phyloP scores from a whole-genome alignment of 2,113 vertebrate species.

The Riparia riparia region DNA sequence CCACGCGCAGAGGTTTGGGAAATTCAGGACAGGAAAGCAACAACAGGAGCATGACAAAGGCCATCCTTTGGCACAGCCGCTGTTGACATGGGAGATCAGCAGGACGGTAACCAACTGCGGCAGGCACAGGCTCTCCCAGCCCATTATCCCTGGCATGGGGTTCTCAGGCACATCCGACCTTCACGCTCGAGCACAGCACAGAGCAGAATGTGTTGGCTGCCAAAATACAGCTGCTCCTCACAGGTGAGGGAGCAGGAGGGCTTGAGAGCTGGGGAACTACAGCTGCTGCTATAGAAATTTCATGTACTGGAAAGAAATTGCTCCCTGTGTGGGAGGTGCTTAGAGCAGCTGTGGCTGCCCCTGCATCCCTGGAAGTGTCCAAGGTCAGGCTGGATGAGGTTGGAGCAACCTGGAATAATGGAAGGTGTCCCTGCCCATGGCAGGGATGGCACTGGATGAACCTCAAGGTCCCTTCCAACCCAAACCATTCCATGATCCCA shows the following conservation, averaged over 20 bases:
- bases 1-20: not conserved
- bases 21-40: not conserved
- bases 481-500: not conserved
- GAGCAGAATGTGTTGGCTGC: accelerated
- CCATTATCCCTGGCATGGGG: accelerated
- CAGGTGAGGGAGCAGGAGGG: not conserved
- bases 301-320: not conserved
- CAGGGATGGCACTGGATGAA: accelerated
- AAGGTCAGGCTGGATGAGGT: not conserved
- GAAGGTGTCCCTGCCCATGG: not conserved
- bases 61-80: not conserved
- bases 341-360: not conserved
- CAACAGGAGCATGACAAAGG: not conserved
- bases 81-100: accelerated
- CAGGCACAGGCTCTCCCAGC: not conserved
- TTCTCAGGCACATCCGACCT: not conserved
- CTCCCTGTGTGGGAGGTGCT: accelerated
- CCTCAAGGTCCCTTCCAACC: not conserved
- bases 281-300: accelerated
- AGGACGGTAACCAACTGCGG: accelerated
- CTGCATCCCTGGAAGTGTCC: not conserved
- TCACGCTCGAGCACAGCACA: accelerated
- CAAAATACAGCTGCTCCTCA: not conserved
- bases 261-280: not conserved
- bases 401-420: accelerated